phyloP scores from a whole-genome alignment of 2,797 vertebrate genomes.

The Bovichtus variegatus region DNA sequence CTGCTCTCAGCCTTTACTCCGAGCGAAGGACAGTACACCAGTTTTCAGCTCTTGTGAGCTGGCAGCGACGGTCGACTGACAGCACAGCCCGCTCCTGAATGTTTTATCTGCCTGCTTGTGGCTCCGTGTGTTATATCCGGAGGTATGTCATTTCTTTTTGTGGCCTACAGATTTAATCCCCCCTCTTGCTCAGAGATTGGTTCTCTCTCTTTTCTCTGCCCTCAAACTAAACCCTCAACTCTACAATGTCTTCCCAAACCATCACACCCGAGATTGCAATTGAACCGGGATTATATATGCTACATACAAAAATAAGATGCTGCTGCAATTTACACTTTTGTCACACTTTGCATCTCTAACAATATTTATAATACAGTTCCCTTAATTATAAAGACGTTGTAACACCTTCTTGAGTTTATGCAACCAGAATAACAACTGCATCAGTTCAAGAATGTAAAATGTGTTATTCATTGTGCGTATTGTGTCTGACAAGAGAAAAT shows the following conservation, averaged over 20 bases:
- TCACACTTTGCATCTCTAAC: constrained; percentile 8
- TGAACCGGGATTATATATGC: not conserved
- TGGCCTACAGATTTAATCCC: constrained; percentile 54
- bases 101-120: constrained; percentile 58
- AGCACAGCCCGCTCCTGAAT: constrained; percentile 54
- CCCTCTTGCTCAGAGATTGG: constrained; percentile 17
- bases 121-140: constrained; percentile 51
- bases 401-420: not conserved
- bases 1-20: constrained; percentile 32
- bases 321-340: not conserved
- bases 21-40: constrained; percentile 51
- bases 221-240: constrained; percentile 10
- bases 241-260: not conserved
- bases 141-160: constrained; percentile 55
- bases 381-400: not conserved
- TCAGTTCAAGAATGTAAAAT: not conserved
- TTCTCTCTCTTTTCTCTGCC: constrained; percentile 8
- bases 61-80: constrained; percentile 56
- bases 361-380: not conserved
- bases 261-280: not conserved
- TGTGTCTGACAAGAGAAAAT: constrained; percentile 18
- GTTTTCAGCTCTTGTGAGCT: constrained; percentile 45
- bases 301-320: not conserved
- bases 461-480: constrained; percentile 1
- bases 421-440: constrained; percentile 2